A percentile compares a stretch with the other conserved stretches of the same genome.
These are phyloP conservation scores for Acropternis orthonyx DNA, from an alignment of 2,797 vertebrate genomes.

Conservation along the genomic window DNA sequence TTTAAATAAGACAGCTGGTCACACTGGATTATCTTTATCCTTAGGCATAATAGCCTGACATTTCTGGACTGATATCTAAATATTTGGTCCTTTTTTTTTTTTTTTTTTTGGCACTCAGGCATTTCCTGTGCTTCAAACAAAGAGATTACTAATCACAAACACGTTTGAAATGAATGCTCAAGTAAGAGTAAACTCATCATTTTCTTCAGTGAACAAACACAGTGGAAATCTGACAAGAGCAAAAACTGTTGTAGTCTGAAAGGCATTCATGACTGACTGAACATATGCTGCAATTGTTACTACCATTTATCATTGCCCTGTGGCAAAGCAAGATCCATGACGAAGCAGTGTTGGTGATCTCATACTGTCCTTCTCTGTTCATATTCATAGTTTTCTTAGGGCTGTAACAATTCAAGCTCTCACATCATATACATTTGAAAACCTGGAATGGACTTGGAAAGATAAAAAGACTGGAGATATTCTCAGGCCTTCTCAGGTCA, in stretches of 20 bases:
- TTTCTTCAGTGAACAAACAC: constrained; percentile 29
- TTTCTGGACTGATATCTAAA: constrained; percentile 18
- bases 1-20: not conserved
- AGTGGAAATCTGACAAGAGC: not conserved
- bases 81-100: not conserved
- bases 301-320: not conserved
- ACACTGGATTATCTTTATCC: constrained; percentile 25
- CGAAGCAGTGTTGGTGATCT: not conserved
- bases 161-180: not conserved
- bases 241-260: not conserved
- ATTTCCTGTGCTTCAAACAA: constrained; percentile 35
- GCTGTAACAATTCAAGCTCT: not conserved
- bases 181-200: constrained; percentile 26
- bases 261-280: not conserved
- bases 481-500: not conserved
- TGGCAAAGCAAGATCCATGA: not conserved
- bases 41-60: not conserved
- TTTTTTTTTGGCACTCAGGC: not conserved
- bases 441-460: not conserved
- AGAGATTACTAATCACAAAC: constrained; percentile 5
- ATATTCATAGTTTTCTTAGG: not conserved
- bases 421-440: not conserved
- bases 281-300: not conserved
- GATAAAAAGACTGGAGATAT: not conserved
- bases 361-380: not conserved